These are phyloP conservation scores for Scaptodrosophila lebanonensis DNA, from an alignment of 1,140 invertebrate species.

Conservation along the genomic window DNA sequence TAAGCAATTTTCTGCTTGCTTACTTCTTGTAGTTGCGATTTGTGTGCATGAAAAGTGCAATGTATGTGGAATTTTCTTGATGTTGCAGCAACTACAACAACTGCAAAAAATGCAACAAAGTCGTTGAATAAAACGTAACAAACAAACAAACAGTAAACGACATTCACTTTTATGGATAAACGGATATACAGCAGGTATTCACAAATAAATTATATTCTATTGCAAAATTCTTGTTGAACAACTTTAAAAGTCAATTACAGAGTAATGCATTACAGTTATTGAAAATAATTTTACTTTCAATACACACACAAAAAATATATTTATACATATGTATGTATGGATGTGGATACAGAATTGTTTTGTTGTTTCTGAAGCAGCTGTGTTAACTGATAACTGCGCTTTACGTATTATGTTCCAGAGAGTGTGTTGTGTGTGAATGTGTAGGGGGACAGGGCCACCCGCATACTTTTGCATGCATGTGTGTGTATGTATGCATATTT, in stretches of 20 bases:
- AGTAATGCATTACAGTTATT: constrained; percentile 3
- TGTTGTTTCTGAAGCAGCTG: constrained; percentile 1
- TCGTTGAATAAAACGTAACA: constrained; percentile 7
- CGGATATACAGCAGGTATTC: constrained; percentile 5
- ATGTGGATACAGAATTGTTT: not conserved
- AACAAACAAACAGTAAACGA: not conserved
- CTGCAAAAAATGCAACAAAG: constrained; percentile 22
- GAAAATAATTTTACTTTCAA: constrained; percentile 1
- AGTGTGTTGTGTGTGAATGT: not conserved
- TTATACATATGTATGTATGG: not conserved
- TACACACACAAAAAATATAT: constrained; percentile 14
- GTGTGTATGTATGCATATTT: too few relatives aligned
- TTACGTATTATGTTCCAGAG: too few relatives aligned
- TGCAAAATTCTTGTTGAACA: too few relatives aligned
- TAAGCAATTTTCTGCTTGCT: not conserved
- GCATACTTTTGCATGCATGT: too few relatives aligned
- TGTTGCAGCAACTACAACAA: constrained; percentile 39
- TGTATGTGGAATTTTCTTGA: constrained; percentile 65
- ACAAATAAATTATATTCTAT: constrained; percentile 40
- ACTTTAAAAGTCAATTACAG: too few relatives aligned
- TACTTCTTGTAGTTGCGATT: constrained; percentile 2
- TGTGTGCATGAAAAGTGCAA: constrained; percentile 55
- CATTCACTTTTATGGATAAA: constrained; percentile 41
- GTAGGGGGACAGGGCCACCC: too few relatives aligned
- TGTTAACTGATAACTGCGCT: too few relatives aligned